Evolutionary conservation across 2,113 vertebrate genomes (phyloP), one percentile per base, ranked within the genome.

Genomic region (Gracilinanus agilis): DNA sequence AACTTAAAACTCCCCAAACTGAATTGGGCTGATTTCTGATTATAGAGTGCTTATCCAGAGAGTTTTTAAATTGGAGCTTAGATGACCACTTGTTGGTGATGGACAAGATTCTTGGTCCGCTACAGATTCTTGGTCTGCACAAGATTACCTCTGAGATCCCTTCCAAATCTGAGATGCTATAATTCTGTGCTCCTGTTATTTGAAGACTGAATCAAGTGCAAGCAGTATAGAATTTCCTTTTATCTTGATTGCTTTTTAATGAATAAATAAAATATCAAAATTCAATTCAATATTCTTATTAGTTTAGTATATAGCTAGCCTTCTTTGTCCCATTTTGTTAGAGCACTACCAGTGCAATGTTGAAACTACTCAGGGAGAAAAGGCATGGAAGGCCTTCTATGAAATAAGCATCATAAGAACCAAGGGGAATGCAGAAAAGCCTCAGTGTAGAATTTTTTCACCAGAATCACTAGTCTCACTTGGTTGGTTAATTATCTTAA

Each of bases 401-500:
- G 13, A 44, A 91, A 90, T 54, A 21, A 34, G n/a, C 53, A 27
- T 3, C 53, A 19, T 53, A 56, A 90, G 55, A 90, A 54, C 2
- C 2, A 0, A 94, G 21, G 3, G 1, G 89, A 88, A 92, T 94
- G 90, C 75, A 89, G 75, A 96, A 94, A 92, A 44, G 0, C 6
- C 96, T 67, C 94, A 92, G 90, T 93, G 97, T 95, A 91, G 53
- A 55, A 40, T 93, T 96, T 97, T 53, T 96, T 0, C 90, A 90
- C 61, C 95, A 55, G 96, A 90, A 91, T 91, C 56, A 54, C 11
- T 90, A 9, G 88, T 96, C 88, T 49, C 27, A 54, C 21, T 0
- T 97, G 91, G 25, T 27, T 96, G 44, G 58, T 91, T 96, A 94
- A 90, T 96, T 96, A 94, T 55, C 55, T 44, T 93, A n/a, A 89